Conservation (phyloP, 2,888 invertebrate genomes). For the Polyommatus icarus region DNA sequence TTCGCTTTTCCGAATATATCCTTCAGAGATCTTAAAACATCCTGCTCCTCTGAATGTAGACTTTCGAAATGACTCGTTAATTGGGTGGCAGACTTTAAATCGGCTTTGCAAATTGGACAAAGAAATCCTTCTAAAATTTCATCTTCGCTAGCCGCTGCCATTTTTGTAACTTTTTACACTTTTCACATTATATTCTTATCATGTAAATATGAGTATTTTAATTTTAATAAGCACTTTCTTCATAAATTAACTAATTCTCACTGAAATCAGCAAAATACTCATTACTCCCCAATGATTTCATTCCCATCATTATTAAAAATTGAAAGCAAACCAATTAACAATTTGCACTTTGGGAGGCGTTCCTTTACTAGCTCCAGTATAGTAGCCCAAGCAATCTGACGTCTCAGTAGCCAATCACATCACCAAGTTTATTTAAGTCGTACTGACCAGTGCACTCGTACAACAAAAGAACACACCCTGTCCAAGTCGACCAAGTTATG, state of each 20-base stretch:
- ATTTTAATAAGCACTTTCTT: constrained; percentile 36
- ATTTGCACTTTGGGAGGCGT: background rate
- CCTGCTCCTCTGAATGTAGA: constrained; percentile 92
- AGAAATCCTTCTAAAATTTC: constrained; percentile 94
- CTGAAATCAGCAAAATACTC: constrained; percentile 36
- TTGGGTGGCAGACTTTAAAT: constrained; percentile 90
- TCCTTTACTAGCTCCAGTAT: background rate
- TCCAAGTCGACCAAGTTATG: too few relatives aligned
- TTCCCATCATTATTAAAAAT: constrained; percentile 2
- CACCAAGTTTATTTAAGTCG: background rate
- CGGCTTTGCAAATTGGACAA: constrained; percentile 96
- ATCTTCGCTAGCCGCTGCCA: constrained; percentile 73
- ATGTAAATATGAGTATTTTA: constrained; percentile 37
- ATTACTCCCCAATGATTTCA: constrained; percentile 36
- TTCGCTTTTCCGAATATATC: constrained; percentile 94
- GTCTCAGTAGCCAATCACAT: background rate
- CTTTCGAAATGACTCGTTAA: constrained; percentile 94
- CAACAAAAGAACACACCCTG: background rate
- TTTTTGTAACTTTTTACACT: constrained; percentile 40
- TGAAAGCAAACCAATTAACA: background rate
- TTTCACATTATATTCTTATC: constrained; percentile 41
- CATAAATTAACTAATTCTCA: background rate
- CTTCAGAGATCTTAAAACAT: constrained; percentile 88
- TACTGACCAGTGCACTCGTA: background rate
- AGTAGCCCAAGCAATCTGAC: background rate